Evolutionary conservation across 2,888 invertebrate species (phyloP).

Genomic region (Myopa tessellatipennis): DNA sequence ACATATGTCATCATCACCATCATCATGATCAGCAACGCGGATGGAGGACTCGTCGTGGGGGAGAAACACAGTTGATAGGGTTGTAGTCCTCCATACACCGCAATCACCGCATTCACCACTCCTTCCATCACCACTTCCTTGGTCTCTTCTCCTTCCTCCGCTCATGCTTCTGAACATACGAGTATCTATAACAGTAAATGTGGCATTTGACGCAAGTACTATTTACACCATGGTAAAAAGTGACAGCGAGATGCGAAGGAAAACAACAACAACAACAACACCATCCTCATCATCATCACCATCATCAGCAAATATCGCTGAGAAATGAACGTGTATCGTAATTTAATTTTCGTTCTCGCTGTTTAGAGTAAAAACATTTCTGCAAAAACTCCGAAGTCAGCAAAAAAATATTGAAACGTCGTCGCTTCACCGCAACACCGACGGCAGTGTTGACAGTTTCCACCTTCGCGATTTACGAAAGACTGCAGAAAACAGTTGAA

Average conservation of each 20-base stretch:
- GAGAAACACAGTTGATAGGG: neutral
- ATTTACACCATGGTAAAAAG: slow-evolving; percentile 48
- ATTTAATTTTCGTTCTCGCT: slow-evolving; percentile 45
- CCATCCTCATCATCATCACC: neutral
- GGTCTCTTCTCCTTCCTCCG: too few species aligned
- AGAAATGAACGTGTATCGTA: slow-evolving; percentile 23
- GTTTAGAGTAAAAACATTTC: slow-evolving; percentile 40
- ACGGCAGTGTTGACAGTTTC: slow-evolving; percentile 16
- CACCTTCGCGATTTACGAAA: neutral
- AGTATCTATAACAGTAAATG: slow-evolving; percentile 53
- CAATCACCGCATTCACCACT: too few species aligned
- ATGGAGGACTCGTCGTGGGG: slow-evolving; percentile 45
- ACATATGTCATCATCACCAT: slow-evolving; percentile 35
- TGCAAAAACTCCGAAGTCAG: slow-evolving; percentile 36
- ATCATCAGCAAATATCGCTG: neutral
- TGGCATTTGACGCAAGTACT: slow-evolving; percentile 62
- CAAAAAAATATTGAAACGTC: slow-evolving; percentile 31
- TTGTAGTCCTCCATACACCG: neutral
- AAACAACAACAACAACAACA: neutral
- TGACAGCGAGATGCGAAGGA: neutral
- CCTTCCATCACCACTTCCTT: too few species aligned
- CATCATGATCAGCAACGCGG: neutral
- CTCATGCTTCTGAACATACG: neutral
- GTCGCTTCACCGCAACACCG: neutral
- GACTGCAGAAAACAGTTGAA: too few species aligned